Conservation (phyloP, 1,140 invertebrate species). For the Leucophenga varia region DNA sequence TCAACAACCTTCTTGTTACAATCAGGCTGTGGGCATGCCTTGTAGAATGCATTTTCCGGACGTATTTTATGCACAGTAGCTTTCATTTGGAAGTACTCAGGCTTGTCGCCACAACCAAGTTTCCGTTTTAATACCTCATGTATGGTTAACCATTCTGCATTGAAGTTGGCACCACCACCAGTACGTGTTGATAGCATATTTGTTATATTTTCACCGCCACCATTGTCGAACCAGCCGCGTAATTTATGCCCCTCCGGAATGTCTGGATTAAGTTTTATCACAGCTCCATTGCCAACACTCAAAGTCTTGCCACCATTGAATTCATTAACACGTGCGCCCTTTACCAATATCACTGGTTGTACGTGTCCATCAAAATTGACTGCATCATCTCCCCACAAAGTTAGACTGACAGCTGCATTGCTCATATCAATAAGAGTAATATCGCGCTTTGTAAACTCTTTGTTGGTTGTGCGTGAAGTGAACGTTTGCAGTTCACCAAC, state of each 20-base stretch:
- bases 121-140: conserved; percentile 69
- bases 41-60: conserved; percentile 75
- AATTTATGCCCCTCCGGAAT: conserved; percentile 82
- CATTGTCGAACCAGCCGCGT: conserved; percentile 87
- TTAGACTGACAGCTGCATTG: conserved; percentile 71
- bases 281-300: conserved; percentile 59
- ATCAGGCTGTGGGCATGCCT: conserved; percentile 79
- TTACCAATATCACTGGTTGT: conserved; percentile 81
- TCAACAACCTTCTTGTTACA: conserved; percentile 96
- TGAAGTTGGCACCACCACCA: conserved; percentile 56
- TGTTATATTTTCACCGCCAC: conserved; percentile 64
- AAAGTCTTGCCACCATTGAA: conserved; percentile 70
- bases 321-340: conserved; percentile 74
- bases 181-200: conserved; percentile 65
- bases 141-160: conserved; percentile 69
- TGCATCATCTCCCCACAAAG: conserved; percentile 80
- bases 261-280: conserved; percentile 83
- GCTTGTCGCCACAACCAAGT: conserved; percentile 68
- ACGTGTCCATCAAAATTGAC: conserved; percentile 76
- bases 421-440: conserved; percentile 84
- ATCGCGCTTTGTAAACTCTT: conserved; percentile 88
- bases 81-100: conserved; percentile 76
- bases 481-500: conserved; percentile 73
- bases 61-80: conserved; percentile 69
- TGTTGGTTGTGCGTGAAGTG: conserved; percentile 71